Evolutionary conservation across 1,140 invertebrate species (phyloP), one percentile per base, ranked within the genome.

Genomic region (Lepidurus apus): DNA sequence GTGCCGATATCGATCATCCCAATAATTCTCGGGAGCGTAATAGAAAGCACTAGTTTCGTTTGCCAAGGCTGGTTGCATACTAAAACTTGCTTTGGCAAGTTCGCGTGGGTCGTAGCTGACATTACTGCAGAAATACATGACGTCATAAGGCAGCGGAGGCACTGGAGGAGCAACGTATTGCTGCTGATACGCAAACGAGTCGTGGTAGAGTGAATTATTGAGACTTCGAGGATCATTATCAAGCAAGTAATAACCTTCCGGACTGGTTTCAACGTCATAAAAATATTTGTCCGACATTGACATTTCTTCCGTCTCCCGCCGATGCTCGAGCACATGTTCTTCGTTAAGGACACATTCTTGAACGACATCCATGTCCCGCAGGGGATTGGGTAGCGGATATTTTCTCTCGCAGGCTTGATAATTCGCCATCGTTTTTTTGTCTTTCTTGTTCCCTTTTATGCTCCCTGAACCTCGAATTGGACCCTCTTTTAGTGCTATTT

Each of bases 201-300:
- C 53, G 53, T 7, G 17, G 53, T 65, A 4, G 53, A 9, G 53
- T 65, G 53, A 65, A 13, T 65, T 65, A 65, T 65, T 13, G 53
- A 9, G 53, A n/a, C 53, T 21, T 13, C 17, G 21, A 21, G 53
- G 53, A 13, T n/a, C 53, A 65, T 65, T 65, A 65, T 65, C 53
- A 9, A 65, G 17, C 6, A 21, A 65, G 21, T 65, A 65, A 65
- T 65, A 65, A 65, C 53, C 53, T 65, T 65, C 53, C 53, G 53
- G 53, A 65, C 13, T 65, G 53, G 13, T 21, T 65, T 13, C 53
- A 65, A 1, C 17, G 53, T 65, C 53, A 21, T 65, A 65, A 65
- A 65, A 65, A 65, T 65, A 65, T 65, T 65, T 65, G 53, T 65
- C 53, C 53, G 53, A 65, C 53, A 65, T 21, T 65, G 53, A 65